A percentile compares a stretch with the other conserved stretches of the same genome.
Evolutionary conservation across 1,140 invertebrate genomes (phyloP).

Genomic region (Bombus pascuorum): DNA sequence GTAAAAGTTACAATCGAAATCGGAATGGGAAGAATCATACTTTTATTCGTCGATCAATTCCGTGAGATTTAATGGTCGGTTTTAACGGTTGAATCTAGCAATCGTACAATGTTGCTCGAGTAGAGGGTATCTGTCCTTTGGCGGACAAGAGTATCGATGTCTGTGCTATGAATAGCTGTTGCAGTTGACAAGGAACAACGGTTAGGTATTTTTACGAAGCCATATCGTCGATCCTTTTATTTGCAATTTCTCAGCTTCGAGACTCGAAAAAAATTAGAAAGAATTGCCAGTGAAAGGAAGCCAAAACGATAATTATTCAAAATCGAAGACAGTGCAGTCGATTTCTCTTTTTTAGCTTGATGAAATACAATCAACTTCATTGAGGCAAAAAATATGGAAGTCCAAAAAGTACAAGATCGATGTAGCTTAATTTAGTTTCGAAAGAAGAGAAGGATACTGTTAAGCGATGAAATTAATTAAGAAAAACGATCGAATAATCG

Average conservation of each 20-base stretch:
- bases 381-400: neutral
- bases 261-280: neutral
- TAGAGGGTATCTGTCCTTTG: neutral
- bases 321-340: too few relatives aligned
- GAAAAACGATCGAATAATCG: neutral
- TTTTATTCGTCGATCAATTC: neutral
- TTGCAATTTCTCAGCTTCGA: too few relatives aligned
- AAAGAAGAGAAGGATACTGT: neutral
- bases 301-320: too few relatives aligned
- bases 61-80: neutral
- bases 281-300: too few relatives aligned
- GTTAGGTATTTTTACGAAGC: neutral
- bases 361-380: too few relatives aligned
- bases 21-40: neutral
- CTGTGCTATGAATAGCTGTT: constrained; percentile 13
- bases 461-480: neutral
- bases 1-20: neutral
- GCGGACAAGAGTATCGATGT: neutral
- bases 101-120: neutral
- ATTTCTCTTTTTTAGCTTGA: too few relatives aligned
- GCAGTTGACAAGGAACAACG: constrained; percentile 5
- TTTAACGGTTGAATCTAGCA: neutral
- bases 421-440: neutral
- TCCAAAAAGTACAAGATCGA: neutral
- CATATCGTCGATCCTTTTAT: neutral